Evolutionary conservation across 2,888 invertebrate genomes (phyloP).

Genomic region (Cryptocephalus primarius): DNA sequence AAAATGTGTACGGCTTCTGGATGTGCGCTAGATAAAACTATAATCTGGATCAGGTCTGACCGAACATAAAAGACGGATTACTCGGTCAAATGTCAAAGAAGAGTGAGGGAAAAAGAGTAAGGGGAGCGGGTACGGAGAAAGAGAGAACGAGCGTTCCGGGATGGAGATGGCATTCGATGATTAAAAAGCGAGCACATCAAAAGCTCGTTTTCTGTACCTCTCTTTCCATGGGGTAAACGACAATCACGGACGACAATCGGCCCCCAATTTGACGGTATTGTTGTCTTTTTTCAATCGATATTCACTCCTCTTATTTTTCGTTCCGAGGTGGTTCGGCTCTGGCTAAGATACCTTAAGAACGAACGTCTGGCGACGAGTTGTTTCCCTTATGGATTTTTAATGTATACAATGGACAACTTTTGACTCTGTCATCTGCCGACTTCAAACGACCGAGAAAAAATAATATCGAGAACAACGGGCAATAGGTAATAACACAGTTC

Average conservation of each 20-base stretch:
- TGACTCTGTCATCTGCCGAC: no score
- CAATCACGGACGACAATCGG: constrained; percentile 38
- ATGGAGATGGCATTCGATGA: constrained; percentile 26
- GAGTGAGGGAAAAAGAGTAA: constrained; percentile 4
- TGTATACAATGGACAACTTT: no score
- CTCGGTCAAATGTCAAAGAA: constrained; percentile 40
- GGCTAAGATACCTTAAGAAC: background rate
- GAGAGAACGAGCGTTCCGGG: background rate
- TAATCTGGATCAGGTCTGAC: constrained; percentile 19
- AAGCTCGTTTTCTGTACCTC: constrained; percentile 19
- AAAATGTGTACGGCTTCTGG: constrained; percentile 1
- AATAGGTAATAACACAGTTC: no score
- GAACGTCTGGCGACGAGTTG: no score
- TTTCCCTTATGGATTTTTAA: no score
- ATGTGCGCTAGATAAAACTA: constrained; percentile 16
- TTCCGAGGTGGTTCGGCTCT: constrained; percentile 25
- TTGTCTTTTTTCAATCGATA: constrained; percentile 39
- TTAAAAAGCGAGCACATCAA: constrained; percentile 38
- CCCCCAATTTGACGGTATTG: constrained; percentile 36
- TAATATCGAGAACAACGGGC: no score
- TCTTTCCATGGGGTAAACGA: constrained; percentile 32
- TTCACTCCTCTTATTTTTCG: constrained; percentile 29
- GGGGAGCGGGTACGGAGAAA: background rate
- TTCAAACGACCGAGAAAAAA: no score
- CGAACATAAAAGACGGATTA: constrained; percentile 36